Base-by-base conservation (phyloP, 2,888 invertebrate species). In the Acronicta psi region DNA sequence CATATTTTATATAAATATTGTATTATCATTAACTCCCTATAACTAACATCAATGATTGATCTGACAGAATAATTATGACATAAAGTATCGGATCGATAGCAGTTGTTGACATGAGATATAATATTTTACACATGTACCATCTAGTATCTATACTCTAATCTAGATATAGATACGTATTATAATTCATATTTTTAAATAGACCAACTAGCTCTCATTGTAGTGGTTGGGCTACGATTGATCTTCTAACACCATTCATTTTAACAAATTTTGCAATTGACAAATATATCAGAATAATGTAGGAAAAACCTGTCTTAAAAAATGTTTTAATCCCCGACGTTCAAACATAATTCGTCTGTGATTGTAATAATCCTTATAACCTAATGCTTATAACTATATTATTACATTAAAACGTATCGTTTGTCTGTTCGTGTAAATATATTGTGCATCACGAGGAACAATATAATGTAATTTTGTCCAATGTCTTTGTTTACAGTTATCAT, bases 211-310 rank as follows among this genome's bases (percentile, higher is more conserved):
- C 52, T 51, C 61, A 60, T 61, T 62, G 63, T 45, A 69, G 65
- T 64, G 63, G 61, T 65, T 55, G 45, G 54, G 58, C 69, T 77
- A 78, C 70, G 63, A 64, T 55, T 71, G 70, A 75, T 68, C 62
- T 75, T 76, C 75, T 54, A 57, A 59, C 66, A 71, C 49, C 61
- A 65, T 69, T 69, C 40, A 51, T 64, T 62, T 60, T 64, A 69
- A 61, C 67, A n/a, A 34, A 34, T 34, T 31, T 34, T 77, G 79
- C 69, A 83, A 84, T 84, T 84, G 84, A 84, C 83, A 71, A 77
- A 73, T 79, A 75, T 66, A 68, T 66, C 56, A 62, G 68, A 61
- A 71, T 60, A 13, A 51, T 57, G 23, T 44, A 65, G 50, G 31
- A 58, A 29, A 70, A 68, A 58, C 65, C 59, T 29, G 29, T 29